Evolutionary conservation across 2,113 vertebrate species (phyloP), one percentile per base, ranked within the genome.

Genomic region (Cyprinodon brontotheroides): DNA sequence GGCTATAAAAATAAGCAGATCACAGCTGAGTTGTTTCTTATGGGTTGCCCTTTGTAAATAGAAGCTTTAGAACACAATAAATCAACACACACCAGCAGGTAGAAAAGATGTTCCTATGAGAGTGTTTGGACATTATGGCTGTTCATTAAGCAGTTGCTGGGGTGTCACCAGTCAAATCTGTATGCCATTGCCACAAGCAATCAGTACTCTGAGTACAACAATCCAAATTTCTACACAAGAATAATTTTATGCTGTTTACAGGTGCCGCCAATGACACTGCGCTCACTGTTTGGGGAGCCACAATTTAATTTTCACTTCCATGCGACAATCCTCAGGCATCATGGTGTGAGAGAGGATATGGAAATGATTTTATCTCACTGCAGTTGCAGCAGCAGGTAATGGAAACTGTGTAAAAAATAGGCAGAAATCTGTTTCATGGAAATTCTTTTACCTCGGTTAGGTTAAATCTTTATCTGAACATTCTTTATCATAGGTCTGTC

Each of bases 231-330:
- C 61, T 47, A 38, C 47, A 36, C 37, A 68, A 60, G 72, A 80
- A 80, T 67, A 62, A 79, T 74, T 78, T 79, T 64, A 2, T 77
- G 62, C 13, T 75, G 50, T 67, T 79, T 37, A 48, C 71, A 82
- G 65, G 66, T 48, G 60, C 80, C 77, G 60, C 50, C 59, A 65
- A 78, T 75, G 68, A 86, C 61, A 78, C 59, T 37, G n/a, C n/a
- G 68, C 86, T 83, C 15, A 62, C 88, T 86, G 89, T 85, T 87
- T 75, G 65, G 87, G 89, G 89, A 91, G 84, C 47, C 87, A 75
- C 89, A 83, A 87, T 89, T 89, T 93, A 90, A 94, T 93, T 93
- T 92, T 87, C 93, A 91, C 88, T 87, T 93, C 75, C 64, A 79
- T 74, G 86, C 84, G 88, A 90, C 80, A 80, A 77, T 87, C 73